phyloP scores from a whole-genome alignment of 92 coral and sea anemone species.

The Phenganax subtilis region DNA sequence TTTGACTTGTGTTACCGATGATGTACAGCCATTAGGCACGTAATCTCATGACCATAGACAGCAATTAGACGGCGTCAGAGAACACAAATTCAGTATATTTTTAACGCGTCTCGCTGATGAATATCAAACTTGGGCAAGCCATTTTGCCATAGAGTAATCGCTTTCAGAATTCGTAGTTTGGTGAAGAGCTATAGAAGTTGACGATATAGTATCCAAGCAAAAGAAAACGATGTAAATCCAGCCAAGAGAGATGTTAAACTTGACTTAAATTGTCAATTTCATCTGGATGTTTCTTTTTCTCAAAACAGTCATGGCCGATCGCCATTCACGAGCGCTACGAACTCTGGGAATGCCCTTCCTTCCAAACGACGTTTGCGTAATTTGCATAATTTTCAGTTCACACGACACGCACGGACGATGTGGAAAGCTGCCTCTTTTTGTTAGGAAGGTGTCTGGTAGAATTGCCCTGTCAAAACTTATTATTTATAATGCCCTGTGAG shows the following conservation, averaged over 20 bases:
- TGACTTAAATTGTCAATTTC: not conserved
- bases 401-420: not conserved
- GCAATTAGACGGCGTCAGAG: slow-evolving; percentile 13
- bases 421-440: too few species aligned
- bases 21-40: slow-evolving; percentile 27
- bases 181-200: not conserved
- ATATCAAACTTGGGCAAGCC: not conserved
- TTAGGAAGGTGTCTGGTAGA: too few species aligned
- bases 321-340: slow-evolving; percentile 3
- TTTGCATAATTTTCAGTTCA: not conserved
- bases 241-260: not conserved
- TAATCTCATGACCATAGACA: slow-evolving; percentile 12
- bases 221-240: not conserved
- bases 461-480: too few species aligned
- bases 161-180: not conserved
- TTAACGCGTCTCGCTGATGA: not conserved
- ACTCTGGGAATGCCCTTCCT: slow-evolving; percentile 31
- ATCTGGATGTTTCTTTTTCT: not conserved
- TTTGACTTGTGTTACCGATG: slow-evolving; percentile 13
- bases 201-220: not conserved
- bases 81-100: slow-evolving; percentile 5
- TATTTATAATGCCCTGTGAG: too few species aligned
- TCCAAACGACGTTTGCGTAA: slow-evolving; percentile 11
- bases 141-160: slow-evolving; percentile 12
- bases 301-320: slow-evolving; percentile 34